These are phyloP conservation scores for Platynereis dumerilii DNA, from an alignment of 2,888 invertebrate species.

Conservation along the genomic window DNA sequence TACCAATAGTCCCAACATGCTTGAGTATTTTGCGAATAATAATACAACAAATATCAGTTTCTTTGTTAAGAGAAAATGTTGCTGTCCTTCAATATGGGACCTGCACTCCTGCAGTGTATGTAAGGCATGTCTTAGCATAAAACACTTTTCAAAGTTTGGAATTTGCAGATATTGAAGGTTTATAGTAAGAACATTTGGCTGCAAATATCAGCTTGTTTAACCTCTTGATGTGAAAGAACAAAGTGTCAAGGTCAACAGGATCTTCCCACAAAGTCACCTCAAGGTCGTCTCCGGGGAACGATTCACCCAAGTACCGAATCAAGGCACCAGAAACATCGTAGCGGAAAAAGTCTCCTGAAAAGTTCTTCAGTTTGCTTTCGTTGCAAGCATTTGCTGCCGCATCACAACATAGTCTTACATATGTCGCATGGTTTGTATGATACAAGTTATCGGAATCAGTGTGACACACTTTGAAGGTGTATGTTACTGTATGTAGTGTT, in stretches of 20 bases:
- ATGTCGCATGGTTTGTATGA: constrained; percentile 18
- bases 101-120: too few species aligned
- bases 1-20: too few species aligned
- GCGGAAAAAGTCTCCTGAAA: constrained; percentile 4
- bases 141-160: too few species aligned
- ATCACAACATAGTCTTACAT: constrained; percentile 11
- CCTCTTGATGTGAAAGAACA: constrained; percentile 13
- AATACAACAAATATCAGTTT: too few species aligned
- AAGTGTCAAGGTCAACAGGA: neutral
- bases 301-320: constrained; percentile 13
- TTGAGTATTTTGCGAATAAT: too few species aligned
- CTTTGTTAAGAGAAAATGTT: too few species aligned
- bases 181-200: too few species aligned
- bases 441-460: constrained; percentile 12
- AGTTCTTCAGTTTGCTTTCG: neutral
- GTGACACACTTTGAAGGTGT: neutral
- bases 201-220: neutral
- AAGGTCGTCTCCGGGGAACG: constrained; percentile 8
- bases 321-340: neutral
- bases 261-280: constrained; percentile 19
- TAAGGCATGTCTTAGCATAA: too few species aligned
- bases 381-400: constrained; percentile 8
- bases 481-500: too few species aligned
- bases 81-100: too few species aligned
- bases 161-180: too few species aligned